Conservation (phyloP, 2,797 vertebrate genomes). For the Furcifer pardalis region DNA sequence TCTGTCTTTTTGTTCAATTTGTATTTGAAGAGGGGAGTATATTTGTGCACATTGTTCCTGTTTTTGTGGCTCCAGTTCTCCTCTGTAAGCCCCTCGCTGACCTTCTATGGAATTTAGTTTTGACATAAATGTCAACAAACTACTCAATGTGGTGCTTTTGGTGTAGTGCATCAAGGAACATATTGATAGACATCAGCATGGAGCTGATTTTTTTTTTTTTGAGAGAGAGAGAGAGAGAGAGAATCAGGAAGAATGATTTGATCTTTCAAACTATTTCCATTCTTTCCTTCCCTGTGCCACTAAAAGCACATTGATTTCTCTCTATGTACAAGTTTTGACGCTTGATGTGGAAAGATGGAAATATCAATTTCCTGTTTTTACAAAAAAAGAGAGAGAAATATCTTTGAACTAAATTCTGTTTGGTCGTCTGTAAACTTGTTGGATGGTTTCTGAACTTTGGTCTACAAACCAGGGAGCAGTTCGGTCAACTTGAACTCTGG, state of each 20-base stretch:
- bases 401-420: neutral
- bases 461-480: neutral
- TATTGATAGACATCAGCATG: constrained; percentile 26
- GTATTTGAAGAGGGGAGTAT: neutral
- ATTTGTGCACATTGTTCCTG: constrained; percentile 12
- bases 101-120: constrained; percentile 50
- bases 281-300: neutral
- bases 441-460: neutral
- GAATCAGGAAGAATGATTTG: constrained; percentile 9
- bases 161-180: constrained; percentile 37
- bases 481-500: neutral
- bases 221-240: neutral
- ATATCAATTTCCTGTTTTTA: constrained; percentile 18
- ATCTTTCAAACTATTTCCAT: neutral
- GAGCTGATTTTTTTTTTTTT: neutral
- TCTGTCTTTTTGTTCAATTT: neutral
- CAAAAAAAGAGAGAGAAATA: too few relatives aligned
- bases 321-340: constrained; percentile 4
- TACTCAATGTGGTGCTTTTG: neutral
- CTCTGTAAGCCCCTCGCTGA: constrained; percentile 1
- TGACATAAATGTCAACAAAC: constrained; percentile 44
- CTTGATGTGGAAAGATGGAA: neutral
- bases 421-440: neutral
- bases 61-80: constrained; percentile 30
- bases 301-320: neutral